Base-by-base conservation (phyloP, 2,888 invertebrate species). In the Hoplodrina blanda region DNA sequence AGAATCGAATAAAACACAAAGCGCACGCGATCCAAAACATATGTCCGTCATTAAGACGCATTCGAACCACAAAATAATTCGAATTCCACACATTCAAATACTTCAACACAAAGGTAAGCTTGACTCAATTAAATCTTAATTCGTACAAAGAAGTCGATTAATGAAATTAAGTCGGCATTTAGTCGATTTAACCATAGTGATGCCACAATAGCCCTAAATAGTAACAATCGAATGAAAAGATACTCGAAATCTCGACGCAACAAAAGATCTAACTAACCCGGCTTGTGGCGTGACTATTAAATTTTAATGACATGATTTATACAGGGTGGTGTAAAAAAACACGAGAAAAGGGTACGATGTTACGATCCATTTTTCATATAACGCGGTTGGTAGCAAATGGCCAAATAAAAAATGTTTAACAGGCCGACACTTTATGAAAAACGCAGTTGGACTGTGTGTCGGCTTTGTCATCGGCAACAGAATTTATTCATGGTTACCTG, bases 381-480 rank as follows among this genome's bases (percentile, higher is more conserved):
- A 94, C 96, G 95, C 96, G 95, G 96, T 96, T 96, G 95, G 96
- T 96, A 96, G 96, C 96, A 95, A 96, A 96, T 95, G 95, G 94
- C 89, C 93, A 91, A 93, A 95, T 95, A 96, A 96, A 96, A 96
- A 95, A 95, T 95, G 93, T 93, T 93, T 92, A 94, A 95, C 93
- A 92, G 92, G 85, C 96, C 95, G 96, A 94, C 95, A 93, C 95
- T 95, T 95, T 95, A 94, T 95, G 95, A 95, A 96, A 95, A 96
- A 95, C 93, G 92, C 89, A 84, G 89, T 91, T 92, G 91, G 87
- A 86, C 91, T 88, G 92, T 84, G 94, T 85, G 92, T 90, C 91
- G 91, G 89, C 93, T 95, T 96, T 96, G 96, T 96, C 95, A 93
- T 95, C 95, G 93, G 88, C 83, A 87, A 86, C 87, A 87, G 92